Conservation (phyloP, 2,113 vertebrate genomes). For the Esox niger region DNA sequence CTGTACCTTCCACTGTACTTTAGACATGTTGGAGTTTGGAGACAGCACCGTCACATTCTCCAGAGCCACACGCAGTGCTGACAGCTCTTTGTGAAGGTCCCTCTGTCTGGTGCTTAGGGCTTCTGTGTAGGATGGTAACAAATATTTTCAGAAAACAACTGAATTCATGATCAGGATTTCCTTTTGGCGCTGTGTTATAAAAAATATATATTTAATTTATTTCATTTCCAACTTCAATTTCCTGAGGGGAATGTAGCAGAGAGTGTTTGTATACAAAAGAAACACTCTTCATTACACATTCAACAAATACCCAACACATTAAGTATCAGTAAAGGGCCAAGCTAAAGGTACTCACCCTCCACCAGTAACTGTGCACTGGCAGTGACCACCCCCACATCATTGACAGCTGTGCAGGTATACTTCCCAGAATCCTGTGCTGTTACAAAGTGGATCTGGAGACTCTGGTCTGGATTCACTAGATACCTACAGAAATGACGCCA, state of each 20-base stretch:
- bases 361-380: constrained; percentile 71
- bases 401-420: constrained; percentile 80
- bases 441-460: constrained; percentile 77
- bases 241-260: no score
- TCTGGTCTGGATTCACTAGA: constrained; percentile 79
- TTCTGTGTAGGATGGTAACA: constrained; percentile 50
- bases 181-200: no score
- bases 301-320: background rate
- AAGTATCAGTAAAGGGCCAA: background rate
- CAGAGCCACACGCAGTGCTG: constrained; percentile 70
- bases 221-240: no score
- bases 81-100: constrained; percentile 76
- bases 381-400: constrained; percentile 67
- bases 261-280: no score
- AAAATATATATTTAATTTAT: no score
- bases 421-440: constrained; percentile 69
- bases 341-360: constrained; percentile 65
- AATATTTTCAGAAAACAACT: no score
- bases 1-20: constrained; percentile 80
- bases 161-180: no score
- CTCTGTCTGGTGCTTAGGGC: constrained; percentile 44
- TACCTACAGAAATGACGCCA: constrained; percentile 63
- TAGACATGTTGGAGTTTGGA: constrained; percentile 64
- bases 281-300: background rate
- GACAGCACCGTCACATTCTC: constrained; percentile 67